Evolutionary conservation across 2,888 invertebrate genomes (phyloP), one percentile per base, ranked within the genome.

Genomic region (Xanthia togata): DNA sequence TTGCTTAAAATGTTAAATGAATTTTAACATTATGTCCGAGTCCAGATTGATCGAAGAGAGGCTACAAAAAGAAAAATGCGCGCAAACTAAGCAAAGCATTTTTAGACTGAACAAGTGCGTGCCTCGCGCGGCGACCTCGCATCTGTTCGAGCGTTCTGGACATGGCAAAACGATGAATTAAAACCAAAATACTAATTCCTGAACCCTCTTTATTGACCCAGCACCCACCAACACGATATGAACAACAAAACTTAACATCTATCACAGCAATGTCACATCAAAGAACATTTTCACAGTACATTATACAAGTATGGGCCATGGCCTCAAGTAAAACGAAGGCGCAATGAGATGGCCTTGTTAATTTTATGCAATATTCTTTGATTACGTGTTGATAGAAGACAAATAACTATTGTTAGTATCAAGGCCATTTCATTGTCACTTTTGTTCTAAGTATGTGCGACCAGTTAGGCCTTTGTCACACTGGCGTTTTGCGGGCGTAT

Each of bases 191-290:
- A 79, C 76, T 41, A 71, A 82, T 83, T 93, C 95, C 95, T 93
- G 91, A 95, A 95, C 95, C 95, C 84, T 90, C 90, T 95, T 95
- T 95, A 95, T 94, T 95, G 87, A 91, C 93, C 95, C 95, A 95
- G 91, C 93, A 95, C 94, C 95, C 88, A 89, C 89, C 91, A 87
- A 90, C 90, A 91, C 84, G 84, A 82, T 89, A 90, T 88, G 89
- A 93, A 93, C 90, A 93, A 93, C 89, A 90, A 88, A 93, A 93
- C 90, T 92, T 92, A 93, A 94, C 91, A 92, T 89, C 93, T 95
- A 96, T 96, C 96, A 96, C 96, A 96, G 96, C 93, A 90, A 92
- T 90, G 90, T 91, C 83, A 90, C 86, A 89, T 88, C 65, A 69
- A 84, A 88, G 41, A 81, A 87, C 81, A 82, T 79, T 81, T 81